phyloP scores from a whole-genome alignment of 2,797 vertebrate species.

The Myiotriccus ornatus region DNA sequence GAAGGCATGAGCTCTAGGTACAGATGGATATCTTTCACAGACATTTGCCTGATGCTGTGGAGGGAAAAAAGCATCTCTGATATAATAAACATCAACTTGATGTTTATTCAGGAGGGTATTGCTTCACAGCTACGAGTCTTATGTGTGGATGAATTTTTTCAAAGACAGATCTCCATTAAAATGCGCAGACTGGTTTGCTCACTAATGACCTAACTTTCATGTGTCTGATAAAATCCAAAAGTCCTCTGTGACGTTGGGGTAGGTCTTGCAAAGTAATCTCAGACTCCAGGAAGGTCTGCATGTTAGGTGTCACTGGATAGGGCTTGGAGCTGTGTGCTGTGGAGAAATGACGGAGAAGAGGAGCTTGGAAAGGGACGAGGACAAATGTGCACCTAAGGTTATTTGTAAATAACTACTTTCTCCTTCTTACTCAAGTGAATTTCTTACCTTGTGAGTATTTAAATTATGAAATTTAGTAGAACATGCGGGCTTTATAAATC shows the following conservation, averaged over 20 bases:
- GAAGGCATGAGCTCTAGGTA: background rate
- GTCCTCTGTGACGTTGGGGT: background rate
- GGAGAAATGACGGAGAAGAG: background rate
- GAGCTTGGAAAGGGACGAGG: background rate
- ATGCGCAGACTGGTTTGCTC: constrained; percentile 43
- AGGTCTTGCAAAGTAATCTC: background rate
- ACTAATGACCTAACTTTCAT: constrained; percentile 6
- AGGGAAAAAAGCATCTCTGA: background rate
- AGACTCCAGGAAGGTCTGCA: background rate
- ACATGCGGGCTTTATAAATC: background rate
- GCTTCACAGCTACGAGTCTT: constrained; percentile 2
- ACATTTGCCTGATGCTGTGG: constrained; percentile 23
- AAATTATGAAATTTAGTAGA: background rate
- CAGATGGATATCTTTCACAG: constrained; percentile 31
- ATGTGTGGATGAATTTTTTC: background rate
- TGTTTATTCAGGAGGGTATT: constrained; percentile 56
- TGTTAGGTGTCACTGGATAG: background rate
- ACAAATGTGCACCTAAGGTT: background rate
- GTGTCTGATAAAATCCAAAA: constrained; percentile 45
- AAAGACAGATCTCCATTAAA: constrained; percentile 17
- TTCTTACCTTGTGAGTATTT: constrained; percentile 34
- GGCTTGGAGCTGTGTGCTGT: background rate
- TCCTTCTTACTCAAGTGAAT: background rate
- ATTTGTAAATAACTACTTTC: background rate
- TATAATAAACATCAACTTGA: background rate